Evolutionary conservation across 1,140 invertebrate species (phyloP).

Genomic region (Drosophila navojoa): DNA sequence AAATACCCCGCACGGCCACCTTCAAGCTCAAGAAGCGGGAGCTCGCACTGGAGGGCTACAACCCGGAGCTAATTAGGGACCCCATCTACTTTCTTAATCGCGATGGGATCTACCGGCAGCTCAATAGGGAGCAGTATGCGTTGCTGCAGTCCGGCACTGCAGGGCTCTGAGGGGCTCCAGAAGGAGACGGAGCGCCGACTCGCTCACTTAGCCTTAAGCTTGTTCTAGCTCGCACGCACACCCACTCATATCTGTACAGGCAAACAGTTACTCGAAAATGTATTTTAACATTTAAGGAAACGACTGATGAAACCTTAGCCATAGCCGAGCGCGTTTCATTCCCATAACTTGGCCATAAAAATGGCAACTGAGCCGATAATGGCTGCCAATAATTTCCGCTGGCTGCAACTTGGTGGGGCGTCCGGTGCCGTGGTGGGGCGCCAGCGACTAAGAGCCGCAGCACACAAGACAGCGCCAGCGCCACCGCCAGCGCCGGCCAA

Average conservation of each 20-base stretch:
- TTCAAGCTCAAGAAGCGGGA: constrained; percentile 96
- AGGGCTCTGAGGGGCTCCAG: constrained; percentile 84
- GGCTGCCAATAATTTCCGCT: constrained; percentile 74
- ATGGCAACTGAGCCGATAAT: constrained; percentile 81
- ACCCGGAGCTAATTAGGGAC: constrained; percentile 88
- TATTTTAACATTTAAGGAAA: constrained; percentile 60
- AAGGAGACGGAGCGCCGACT: not conserved
- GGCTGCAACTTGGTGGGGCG: not conserved
- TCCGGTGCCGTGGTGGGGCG: not conserved
- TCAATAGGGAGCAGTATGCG: constrained; percentile 88
- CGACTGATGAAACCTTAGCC: constrained; percentile 64
- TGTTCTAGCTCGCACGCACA: constrained; percentile 25
- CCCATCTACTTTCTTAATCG: constrained; percentile 90
- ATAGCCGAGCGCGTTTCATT: constrained; percentile 66
- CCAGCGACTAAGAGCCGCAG: constrained; percentile 8
- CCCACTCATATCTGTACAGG: constrained; percentile 5
- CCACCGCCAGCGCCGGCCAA: constrained; percentile 35
- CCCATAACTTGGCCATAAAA: constrained; percentile 69
- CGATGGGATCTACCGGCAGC: constrained; percentile 86
- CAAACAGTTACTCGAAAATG: constrained; percentile 36
- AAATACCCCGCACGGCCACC: constrained; percentile 94
- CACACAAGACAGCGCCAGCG: constrained; percentile 23
- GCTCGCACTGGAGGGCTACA: constrained; percentile 91
- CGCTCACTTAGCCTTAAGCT: constrained; percentile 18
- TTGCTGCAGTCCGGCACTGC: constrained; percentile 87